Conservation (phyloP, 2,797 vertebrate species). For the Myoxocephalus aenaeus region DNA sequence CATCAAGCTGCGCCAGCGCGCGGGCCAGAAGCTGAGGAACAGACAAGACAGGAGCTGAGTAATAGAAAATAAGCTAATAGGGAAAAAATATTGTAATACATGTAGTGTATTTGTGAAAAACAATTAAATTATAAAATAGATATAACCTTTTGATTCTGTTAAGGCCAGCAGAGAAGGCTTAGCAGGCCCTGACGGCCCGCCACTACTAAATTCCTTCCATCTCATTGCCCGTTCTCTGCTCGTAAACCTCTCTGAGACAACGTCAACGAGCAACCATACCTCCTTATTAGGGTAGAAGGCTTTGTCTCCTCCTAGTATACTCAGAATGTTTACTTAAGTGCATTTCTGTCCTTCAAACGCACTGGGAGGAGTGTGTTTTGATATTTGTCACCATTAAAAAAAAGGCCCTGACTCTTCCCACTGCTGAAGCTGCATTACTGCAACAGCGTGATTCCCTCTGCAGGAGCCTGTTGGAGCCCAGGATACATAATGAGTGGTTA, state of each 20-base stretch:
- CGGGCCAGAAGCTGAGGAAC: no score
- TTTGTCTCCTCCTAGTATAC: no score
- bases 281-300: neutral
- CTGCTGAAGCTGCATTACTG: neutral
- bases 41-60: no score
- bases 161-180: no score
- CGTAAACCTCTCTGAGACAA: neutral
- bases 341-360: neutral
- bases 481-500: conserved; percentile 38
- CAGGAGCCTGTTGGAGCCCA: conserved; percentile 42
- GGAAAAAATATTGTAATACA: no score
- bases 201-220: no score
- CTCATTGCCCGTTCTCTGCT: neutral
- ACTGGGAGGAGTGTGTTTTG: neutral
- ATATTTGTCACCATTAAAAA: conserved; percentile 5
- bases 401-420: neutral
- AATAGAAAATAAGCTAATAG: no score
- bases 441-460: conserved; percentile 30
- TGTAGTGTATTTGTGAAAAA: no score
- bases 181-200: no score
- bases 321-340: neutral
- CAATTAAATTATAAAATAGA: no score
- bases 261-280: neutral
- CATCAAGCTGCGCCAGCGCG: no score
- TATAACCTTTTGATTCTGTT: no score